Conservation (phyloP, 2,888 invertebrate species). For the Drosophila suboccidentalis region DNA sequence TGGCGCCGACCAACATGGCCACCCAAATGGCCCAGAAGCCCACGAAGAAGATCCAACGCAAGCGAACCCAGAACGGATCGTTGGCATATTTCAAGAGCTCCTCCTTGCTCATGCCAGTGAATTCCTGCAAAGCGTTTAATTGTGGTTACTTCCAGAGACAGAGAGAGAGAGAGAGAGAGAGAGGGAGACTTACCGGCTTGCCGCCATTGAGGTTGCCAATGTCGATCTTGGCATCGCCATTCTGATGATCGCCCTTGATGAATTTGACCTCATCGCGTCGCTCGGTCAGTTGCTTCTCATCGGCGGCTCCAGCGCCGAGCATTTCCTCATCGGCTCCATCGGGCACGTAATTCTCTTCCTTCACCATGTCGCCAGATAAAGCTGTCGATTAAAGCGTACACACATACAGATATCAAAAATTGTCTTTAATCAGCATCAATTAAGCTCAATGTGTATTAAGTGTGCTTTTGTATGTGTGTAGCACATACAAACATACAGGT, state of each 20-base stretch:
- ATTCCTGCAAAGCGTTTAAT: slow-evolving; percentile 85
- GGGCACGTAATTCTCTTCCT: slow-evolving; percentile 85
- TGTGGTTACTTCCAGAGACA: neutral
- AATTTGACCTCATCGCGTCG: slow-evolving; percentile 91
- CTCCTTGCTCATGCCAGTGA: slow-evolving; percentile 97
- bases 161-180: neutral
- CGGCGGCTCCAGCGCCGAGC: slow-evolving; percentile 84
- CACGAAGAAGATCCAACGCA: slow-evolving; percentile 96
- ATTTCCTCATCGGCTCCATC: slow-evolving; percentile 91
- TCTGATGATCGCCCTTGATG: slow-evolving; percentile 90
- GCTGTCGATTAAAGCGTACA: slow-evolving; percentile 29
- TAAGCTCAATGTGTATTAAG: slow-evolving; percentile 29
- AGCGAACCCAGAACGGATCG: slow-evolving; percentile 98
- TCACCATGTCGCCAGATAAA: slow-evolving; percentile 84
- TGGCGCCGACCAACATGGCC: slow-evolving; percentile 96
- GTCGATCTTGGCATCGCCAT: slow-evolving; percentile 95
- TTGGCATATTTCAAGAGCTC: slow-evolving; percentile 98
- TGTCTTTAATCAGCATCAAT: slow-evolving; percentile 61
- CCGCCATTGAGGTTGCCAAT: slow-evolving; percentile 88
- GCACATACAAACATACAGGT: neutral
- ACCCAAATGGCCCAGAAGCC: slow-evolving; percentile 97
- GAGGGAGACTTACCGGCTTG: slow-evolving; percentile 84
- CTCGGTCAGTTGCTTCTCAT: slow-evolving; percentile 87
- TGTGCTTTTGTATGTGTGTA: slow-evolving; percentile 14
- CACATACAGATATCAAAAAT: slow-evolving; percentile 31